Base-by-base conservation (phyloP, 2,888 invertebrate species). In the Emesis russula region DNA sequence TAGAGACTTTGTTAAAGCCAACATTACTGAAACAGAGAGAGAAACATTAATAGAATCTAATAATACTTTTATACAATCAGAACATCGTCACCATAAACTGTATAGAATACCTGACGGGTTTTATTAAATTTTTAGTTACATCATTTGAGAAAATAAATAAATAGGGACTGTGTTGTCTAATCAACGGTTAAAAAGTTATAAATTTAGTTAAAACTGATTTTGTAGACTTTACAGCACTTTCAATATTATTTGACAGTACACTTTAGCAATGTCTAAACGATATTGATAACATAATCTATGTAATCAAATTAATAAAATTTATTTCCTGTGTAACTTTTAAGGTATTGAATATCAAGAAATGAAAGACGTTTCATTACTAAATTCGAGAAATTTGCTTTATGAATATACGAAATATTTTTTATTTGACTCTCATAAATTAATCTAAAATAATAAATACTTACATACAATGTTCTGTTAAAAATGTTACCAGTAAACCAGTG, bases 51-150 rank as follows among this genome's bases (percentile, higher is more conserved):
- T 98, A 82, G 95, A 96, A 9, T 97, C 98, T 0, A 98, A 98
- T 79, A 98, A 98, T 90, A 89, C 97, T 3, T 98, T 98, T 82
- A 98, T 98, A 48, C 31, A 97, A 53, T 97, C 98, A 0, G 98
- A 98, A 90, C 96, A 97, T 88, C 96, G 97, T 63, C 91, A 96
- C 83, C 96, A 96, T 92, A 96, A 97, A 91, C 91, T 96, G 25
- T 96, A 96, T 78, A 96, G 95, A 87, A 93, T 96, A 85, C 95
- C 96, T 38, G 95, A 96, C 91, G 89, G 86, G 80, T 95, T 91
- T 89, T 94, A 91, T 74, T 91, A 74, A 48, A 74, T 68, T 31
- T 3, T 3, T 44, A 13, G 25, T 4, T 31, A 15, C 7, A 44
- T 31, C 41, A n/a, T 53, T 48, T 68, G 36, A 18, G 31, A 68